Evolutionary conservation across 1,140 invertebrate species (phyloP), one percentile per base, ranked within the genome.

Genomic region (Nautilus pompilius): DNA sequence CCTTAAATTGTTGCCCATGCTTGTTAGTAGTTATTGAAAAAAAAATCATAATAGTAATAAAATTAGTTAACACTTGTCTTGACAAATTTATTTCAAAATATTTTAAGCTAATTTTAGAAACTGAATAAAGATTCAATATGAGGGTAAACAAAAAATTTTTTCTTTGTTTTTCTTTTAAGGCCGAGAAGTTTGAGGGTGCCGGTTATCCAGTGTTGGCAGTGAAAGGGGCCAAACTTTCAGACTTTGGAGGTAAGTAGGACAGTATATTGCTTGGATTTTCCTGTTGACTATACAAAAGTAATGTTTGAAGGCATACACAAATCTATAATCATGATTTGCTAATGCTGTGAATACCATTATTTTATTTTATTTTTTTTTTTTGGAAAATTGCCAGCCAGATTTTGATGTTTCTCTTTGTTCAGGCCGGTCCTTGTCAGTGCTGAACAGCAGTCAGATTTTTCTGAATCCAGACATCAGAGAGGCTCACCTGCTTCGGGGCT

Each of bases 401-500:
- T n/a, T n/a, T n/a, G n/a, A n/a, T n/a, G n/a, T n/a, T n/a, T n/a
- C n/a, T n/a, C n/a, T n/a, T n/a, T 26, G 58, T 71, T 53, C 22
- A 76, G 76, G 82, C 30, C 65, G 81, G 2, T 83, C 82, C 20
- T 65, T 85, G 58, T 83, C 80, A 26, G 69, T 74, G 15, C 53
- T 78, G 13, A 69, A 61, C 22, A 72, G 66, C 41, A 79, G 77
- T 64, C 75, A 77, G 66, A 17, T 89, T 87, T 41, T 84, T 46
- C 30, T 93, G 0, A 93, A 98, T 84, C 96, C 96, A 0, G 94
- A 98, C 77, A 85, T 96, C 8, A 86, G 88, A 4, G 93, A 96
- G 78, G 90, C 92, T 1, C 91, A 95, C 77, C 85, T 87, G 66
- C 84, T 98, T 28, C 86, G 90, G 57, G 93, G 92, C 28, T 99